Conservation (phyloP, 2,113 vertebrate species). For the Galbula dea region DNA sequence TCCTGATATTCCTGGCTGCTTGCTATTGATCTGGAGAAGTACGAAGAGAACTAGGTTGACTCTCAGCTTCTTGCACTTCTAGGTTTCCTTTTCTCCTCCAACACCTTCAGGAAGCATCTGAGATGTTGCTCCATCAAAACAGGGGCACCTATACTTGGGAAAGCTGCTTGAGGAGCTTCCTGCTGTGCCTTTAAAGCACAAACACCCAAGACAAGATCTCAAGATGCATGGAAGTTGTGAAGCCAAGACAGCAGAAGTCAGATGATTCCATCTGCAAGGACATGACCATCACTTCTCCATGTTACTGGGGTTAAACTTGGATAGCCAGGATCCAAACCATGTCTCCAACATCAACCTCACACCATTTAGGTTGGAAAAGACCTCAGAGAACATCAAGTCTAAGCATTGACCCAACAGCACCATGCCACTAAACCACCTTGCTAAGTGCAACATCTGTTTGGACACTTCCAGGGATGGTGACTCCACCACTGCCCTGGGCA, state of each 20-base stretch:
- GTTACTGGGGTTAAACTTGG: not conserved
- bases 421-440: no score
- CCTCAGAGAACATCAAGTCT: no score
- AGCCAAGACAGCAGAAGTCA: not conserved
- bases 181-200: not conserved
- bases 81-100: not conserved
- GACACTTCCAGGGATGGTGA: no score
- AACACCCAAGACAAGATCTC: not conserved
- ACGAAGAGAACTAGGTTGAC: not conserved
- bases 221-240: not conserved
- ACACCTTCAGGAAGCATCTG: not conserved
- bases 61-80: not conserved
- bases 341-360: not conserved
- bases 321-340: not conserved
- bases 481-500: no score
- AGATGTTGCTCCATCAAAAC: not conserved
- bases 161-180: fast-evolving
- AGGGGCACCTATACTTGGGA: fast-evolving
- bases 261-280: not conserved
- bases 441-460: no score
- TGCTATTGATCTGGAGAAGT: not conserved
- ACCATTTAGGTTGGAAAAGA: no score
- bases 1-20: no score
- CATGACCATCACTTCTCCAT: not conserved
- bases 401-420: no score